A percentile compares a stretch with the other conserved stretches of the same genome.
phyloP scores from a whole-genome alignment of 2,113 vertebrate species.

The Centropristis striata region DNA sequence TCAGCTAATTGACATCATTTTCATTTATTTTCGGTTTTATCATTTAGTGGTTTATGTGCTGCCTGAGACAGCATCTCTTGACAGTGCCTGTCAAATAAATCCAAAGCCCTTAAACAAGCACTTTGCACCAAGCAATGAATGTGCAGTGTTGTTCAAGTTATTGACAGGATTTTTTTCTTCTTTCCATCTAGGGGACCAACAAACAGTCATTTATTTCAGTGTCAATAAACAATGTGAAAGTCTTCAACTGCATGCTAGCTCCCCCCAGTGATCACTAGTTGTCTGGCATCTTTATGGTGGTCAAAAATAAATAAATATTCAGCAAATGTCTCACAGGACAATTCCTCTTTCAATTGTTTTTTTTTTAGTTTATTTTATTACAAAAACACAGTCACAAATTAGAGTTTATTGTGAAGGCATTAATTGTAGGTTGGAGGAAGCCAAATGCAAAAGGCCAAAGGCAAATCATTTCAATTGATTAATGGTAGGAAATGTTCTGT shows the following conservation, averaged over 20 bases:
- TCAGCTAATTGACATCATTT: slow-evolving; percentile 32
- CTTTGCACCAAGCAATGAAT: slow-evolving; percentile 10
- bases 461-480: neutral
- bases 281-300: slow-evolving; percentile 48
- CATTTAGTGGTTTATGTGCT: slow-evolving; percentile 7
- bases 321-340: neutral
- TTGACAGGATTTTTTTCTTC: too few relatives aligned
- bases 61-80: slow-evolving; percentile 14
- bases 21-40: slow-evolving; percentile 23
- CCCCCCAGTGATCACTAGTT: slow-evolving; percentile 77
- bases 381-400: neutral
- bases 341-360: neutral
- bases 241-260: slow-evolving; percentile 72
- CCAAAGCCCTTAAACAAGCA: slow-evolving; percentile 20
- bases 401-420: neutral
- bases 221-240: slow-evolving; percentile 34
- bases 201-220: slow-evolving; percentile 43
- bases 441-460: neutral
- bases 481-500: slow-evolving; percentile 2
- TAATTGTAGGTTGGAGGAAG: neutral
- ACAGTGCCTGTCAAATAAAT: slow-evolving; percentile 26
- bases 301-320: neutral
- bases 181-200: neutral
- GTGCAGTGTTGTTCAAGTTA: slow-evolving; percentile 19
- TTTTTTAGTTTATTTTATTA: slow-evolving; percentile 11